Percentiles rank a stretch among this genome's conserved stretches.
These are phyloP conservation scores for Gerris lacustris DNA, from an alignment of 2,888 invertebrate species.

Conservation along the genomic window DNA sequence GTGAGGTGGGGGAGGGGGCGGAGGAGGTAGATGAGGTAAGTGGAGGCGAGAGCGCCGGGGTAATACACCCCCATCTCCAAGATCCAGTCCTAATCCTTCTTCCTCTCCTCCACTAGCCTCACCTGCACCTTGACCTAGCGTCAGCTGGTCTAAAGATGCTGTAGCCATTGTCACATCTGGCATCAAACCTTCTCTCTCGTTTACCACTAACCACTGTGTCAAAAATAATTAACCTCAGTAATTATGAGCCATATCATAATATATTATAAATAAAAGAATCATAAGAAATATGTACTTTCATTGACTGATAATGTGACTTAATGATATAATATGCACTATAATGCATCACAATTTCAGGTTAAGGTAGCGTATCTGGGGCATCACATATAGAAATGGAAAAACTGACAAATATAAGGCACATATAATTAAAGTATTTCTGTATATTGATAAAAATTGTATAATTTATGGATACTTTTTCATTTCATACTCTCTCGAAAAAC, in stretches of 20 bases:
- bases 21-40: slow-evolving; percentile 27
- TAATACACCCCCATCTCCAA: slow-evolving; percentile 62
- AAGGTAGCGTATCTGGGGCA: too few species aligned
- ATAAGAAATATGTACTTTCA: slow-evolving; percentile 3
- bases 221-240: slow-evolving; percentile 7
- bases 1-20: slow-evolving; percentile 32
- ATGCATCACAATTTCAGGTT: too few species aligned
- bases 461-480: too few species aligned
- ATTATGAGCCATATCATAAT: too few species aligned
- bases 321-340: too few species aligned
- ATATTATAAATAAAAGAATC: background rate
- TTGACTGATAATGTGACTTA: too few species aligned
- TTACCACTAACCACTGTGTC: slow-evolving; percentile 40
- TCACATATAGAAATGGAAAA: too few species aligned
- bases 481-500: too few species aligned
- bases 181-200: slow-evolving; percentile 69
- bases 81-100: slow-evolving; percentile 64
- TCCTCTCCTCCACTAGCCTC: slow-evolving; percentile 39
- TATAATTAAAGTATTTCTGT: too few species aligned
- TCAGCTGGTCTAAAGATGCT: slow-evolving; percentile 41
- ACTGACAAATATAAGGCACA: too few species aligned
- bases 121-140: slow-evolving; percentile 19
- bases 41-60: slow-evolving; percentile 31
- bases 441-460: too few species aligned
- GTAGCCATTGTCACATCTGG: slow-evolving; percentile 90